Evolutionary conservation across 2,113 vertebrate genomes (phyloP), one percentile per base, ranked within the genome.

Genomic region (Cygnus atratus): DNA sequence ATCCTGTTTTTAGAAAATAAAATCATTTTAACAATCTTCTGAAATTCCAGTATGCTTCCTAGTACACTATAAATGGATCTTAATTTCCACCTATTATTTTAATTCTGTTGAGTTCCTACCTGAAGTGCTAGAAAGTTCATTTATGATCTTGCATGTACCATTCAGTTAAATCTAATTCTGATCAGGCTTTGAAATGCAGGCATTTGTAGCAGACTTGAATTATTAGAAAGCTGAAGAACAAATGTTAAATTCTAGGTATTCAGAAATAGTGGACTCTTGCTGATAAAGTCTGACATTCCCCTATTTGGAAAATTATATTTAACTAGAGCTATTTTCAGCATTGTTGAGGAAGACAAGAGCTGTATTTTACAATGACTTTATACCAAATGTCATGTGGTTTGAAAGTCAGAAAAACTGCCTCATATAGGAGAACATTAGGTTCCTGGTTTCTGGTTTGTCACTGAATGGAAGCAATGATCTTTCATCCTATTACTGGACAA

Each of bases 341-440:
- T 76, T 1, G 6, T 58, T 70, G 55, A 83, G 24, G n/a, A 83
- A 65, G 50, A 85, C 68, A 62, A 91, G 62, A 75, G 24, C 18
- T 70, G 20, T 39, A 63, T 80, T 44, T 76, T 54, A n/a, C 70
- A 79, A 78, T 43, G 62, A 41, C 61, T 87, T 90, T 80, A 79
- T 62, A 73, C 55, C 28, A 82, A 58, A 75, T 79, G 57, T 73
- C 71, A 76, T 18, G 59, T 85, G 66, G 41, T 87, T 26, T 73
- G 33, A 80, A 94, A 91, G 87, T 87, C 75, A 87, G 74, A 85
- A 96, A 54, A 80, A 50, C 41, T 83, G 63, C 31, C 78, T 80
- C 55, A n/a, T 44, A 66, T 55, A 85, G 33, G 41, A 84, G 74
- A 96, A 94, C 81, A 84, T 91, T 71, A 88, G 58, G 80, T 80